phyloP scores from a whole-genome alignment of 2,888 invertebrate species.

The Nebria salina region DNA sequence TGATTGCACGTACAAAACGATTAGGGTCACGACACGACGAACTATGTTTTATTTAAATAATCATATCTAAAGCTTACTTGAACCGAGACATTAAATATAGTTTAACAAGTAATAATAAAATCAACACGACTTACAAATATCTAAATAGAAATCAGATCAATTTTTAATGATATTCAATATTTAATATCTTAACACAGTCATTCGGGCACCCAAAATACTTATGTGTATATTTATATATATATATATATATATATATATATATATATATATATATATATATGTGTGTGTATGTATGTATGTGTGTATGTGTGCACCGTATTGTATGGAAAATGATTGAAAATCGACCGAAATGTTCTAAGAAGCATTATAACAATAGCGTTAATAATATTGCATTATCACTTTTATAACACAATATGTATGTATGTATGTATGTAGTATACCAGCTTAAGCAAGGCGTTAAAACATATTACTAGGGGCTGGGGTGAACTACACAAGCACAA shows the following conservation, averaged over 20 bases:
- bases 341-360: not conserved
- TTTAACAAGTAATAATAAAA: not conserved
- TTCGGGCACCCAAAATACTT: no score
- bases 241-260: no score
- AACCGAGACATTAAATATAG: not conserved
- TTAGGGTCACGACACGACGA: not conserved
- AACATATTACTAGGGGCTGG: not conserved
- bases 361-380: not conserved
- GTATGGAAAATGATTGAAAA: not conserved
- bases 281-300: no score
- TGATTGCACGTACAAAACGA: not conserved
- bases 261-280: no score
- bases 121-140: not conserved
- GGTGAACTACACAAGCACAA: not conserved
- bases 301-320: not conserved
- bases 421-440: no score
- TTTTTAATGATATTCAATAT: not conserved
- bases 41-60: not conserved
- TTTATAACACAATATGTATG: not conserved
- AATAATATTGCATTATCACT: not conserved
- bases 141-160: not conserved
- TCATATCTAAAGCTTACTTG: not conserved
- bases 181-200: not conserved
- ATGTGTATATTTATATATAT: no score
- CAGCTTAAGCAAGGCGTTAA: not conserved